Evolutionary conservation across 2,888 invertebrate species (phyloP).

Genomic region (Carcina quercana): DNA sequence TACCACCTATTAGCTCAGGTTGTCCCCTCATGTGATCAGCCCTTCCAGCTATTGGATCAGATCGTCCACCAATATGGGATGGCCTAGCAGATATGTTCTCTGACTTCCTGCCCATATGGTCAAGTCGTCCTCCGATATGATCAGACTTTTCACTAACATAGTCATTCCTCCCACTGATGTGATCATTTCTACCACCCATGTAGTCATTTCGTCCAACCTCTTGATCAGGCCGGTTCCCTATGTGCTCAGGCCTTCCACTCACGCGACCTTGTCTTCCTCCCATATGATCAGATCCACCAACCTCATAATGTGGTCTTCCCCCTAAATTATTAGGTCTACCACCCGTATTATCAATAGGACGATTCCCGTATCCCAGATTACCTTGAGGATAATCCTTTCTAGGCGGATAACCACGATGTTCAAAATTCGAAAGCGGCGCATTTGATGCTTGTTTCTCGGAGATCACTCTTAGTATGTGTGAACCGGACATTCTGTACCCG

Average conservation of each 20-base stretch:
- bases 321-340: not conserved
- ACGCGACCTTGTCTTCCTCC: slow-evolving; percentile 2
- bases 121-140: not conserved
- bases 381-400: slow-evolving; percentile 28
- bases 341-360: too few species aligned
- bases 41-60: not conserved
- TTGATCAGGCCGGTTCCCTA: not conserved
- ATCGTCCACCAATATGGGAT: not conserved
- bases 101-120: not conserved
- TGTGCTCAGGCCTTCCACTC: not conserved
- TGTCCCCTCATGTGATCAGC: not conserved
- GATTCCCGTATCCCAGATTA: slow-evolving; percentile 18
- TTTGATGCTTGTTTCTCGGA: slow-evolving; percentile 31
- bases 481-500: slow-evolving; percentile 40
- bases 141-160: not conserved
- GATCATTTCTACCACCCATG: not conserved
- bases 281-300: not conserved
- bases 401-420: slow-evolving; percentile 24
- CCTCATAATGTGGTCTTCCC: not conserved
- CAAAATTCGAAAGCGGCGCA: slow-evolving; percentile 17
- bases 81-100: not conserved
- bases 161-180: too few species aligned
- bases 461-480: slow-evolving; percentile 36
- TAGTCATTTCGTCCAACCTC: not conserved
- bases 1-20: not conserved